Evolutionary conservation across 2,113 vertebrate species (phyloP).

Genomic region (Nycticorax nycticorax): DNA sequence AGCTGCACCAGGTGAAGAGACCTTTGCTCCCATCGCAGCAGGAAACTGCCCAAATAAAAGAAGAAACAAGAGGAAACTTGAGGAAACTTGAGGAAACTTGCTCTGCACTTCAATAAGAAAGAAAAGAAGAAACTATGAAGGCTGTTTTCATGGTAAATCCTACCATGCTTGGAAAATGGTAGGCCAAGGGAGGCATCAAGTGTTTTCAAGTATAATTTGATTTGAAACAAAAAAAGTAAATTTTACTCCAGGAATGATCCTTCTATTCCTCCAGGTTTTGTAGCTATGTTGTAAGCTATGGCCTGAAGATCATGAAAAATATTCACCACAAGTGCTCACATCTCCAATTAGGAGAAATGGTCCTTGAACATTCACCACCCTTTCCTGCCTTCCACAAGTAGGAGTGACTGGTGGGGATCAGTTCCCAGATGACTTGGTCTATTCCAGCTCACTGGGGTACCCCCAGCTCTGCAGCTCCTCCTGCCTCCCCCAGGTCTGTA

Average conservation of each 20-base stretch:
- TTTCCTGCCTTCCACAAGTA: not conserved
- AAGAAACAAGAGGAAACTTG: not conserved
- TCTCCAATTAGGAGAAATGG: not conserved
- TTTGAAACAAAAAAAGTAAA: not conserved
- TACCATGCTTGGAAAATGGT: not conserved
- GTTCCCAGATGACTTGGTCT: rapidly evolving
- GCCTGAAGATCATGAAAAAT: not conserved
- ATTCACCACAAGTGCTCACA: not conserved
- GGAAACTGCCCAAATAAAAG: not conserved
- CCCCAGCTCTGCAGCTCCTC: not conserved
- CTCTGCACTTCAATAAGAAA: not conserved
- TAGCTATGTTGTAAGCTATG: not conserved
- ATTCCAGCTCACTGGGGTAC: not conserved
- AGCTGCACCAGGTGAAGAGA: not conserved
- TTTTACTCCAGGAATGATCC: not conserved
- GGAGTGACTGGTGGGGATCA: not conserved
- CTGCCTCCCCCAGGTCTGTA: not conserved
- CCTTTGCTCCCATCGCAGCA: not conserved
- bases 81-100: not conserved
- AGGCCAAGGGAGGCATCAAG: not conserved
- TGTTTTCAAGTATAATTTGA: not conserved
- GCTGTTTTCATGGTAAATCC: not conserved
- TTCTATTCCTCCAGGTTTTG: not conserved
- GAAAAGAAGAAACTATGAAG: not conserved
- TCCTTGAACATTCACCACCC: not conserved